These are phyloP conservation scores for Cyclophora punctaria DNA, from an alignment of 2,888 invertebrate genomes.

Conservation along the genomic window DNA sequence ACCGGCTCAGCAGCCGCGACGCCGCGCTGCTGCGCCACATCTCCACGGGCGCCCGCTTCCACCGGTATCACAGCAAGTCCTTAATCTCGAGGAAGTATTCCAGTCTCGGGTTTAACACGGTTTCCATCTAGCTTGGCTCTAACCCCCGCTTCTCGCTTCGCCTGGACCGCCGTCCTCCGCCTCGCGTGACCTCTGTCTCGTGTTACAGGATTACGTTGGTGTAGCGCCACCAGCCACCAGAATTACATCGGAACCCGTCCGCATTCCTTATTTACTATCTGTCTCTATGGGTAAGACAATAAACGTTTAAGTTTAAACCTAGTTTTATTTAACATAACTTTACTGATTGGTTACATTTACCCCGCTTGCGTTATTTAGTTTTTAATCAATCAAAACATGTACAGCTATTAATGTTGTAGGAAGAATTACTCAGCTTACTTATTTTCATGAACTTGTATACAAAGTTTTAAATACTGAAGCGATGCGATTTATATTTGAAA, in stretches of 20 bases:
- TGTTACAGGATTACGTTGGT: constrained; percentile 71
- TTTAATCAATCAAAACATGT: too few relatives aligned
- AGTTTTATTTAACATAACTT: constrained; percentile 32
- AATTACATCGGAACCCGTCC: constrained; percentile 51
- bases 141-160: constrained; percentile 64
- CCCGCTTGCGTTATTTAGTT: constrained; percentile 37
- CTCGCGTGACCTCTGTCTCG: constrained; percentile 63
- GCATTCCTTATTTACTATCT: constrained; percentile 58
- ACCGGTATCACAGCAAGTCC: constrained; percentile 84
- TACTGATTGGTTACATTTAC: constrained; percentile 4
- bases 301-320: constrained; percentile 51
- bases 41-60: constrained; percentile 79
- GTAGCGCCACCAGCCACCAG: constrained; percentile 35
- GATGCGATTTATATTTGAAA: too few relatives aligned
- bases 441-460: too few relatives aligned
- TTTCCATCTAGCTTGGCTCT: constrained; percentile 70
- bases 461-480: too few relatives aligned
- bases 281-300: constrained; percentile 61
- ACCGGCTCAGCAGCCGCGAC: constrained; percentile 77
- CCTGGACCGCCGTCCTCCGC: constrained; percentile 34
- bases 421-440: too few relatives aligned
- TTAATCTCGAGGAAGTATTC: constrained; percentile 84
- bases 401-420: too few relatives aligned
- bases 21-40: constrained; percentile 76
- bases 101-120: constrained; percentile 66